Evolutionary conservation across 2,888 invertebrate genomes (phyloP), one percentile per base, ranked within the genome.

Genomic region (Hyles lineata): DNA sequence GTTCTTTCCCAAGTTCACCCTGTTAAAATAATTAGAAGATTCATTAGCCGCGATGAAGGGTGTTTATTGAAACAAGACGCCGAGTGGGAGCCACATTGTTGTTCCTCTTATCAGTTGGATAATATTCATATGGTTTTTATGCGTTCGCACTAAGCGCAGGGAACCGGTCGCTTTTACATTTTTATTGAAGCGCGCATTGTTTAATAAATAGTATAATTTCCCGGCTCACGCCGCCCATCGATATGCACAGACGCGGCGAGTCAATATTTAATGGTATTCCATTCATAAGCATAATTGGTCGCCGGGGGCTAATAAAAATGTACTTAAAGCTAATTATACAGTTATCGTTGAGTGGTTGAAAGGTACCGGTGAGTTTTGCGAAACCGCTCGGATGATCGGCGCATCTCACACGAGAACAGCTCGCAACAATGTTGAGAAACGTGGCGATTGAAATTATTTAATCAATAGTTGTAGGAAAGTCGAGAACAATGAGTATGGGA

Each of bases 371-470:
- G 67, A 67, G 67, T 67, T 67, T 67, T 50, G 63, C 63, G 67
- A 62, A 62, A 71, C 60, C 23, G 61, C 71, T 50, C n/a, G 32
- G 58, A 25, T 23, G n/a, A 50, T 58, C 11, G 43, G 32, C 19
- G 79, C 87, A 85, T 87, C 86, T 83, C 89, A 85, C 87, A 85
- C 87, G 88, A 87, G 86, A 89, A 85, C 83, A 71, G 73, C 76
- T 63, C 76, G 83, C 82, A 88, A 90, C 93, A 93, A 92, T 92
- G 91, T 94, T 93, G 93, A 88, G 93, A 94, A 92, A 87, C 78
- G 82, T 82, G 82, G 79, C 82, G 82, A 82, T 80, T 76, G 82
- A 80, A 80, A 80, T 82, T 82, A 83, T 88, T 84, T 86, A 86
- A 89, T 90, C 86, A 87, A 86, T 87, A 89, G 85, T 86, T 85